phyloP scores from a whole-genome alignment of 92 coral and sea anemone genomes.

The Palythoa grandiflora region DNA sequence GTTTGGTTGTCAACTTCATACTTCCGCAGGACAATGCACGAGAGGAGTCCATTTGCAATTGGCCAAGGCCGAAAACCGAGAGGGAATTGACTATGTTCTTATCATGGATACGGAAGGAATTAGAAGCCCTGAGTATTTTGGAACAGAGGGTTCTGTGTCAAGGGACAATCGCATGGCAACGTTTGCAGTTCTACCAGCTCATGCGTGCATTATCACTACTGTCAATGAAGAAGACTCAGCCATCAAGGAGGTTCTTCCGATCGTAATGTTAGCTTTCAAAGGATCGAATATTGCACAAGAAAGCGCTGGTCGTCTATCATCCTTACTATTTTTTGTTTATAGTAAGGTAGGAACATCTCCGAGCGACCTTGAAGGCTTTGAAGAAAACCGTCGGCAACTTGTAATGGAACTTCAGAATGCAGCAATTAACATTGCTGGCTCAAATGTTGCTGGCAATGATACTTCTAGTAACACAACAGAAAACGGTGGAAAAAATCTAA shows the following conservation, averaged over 20 bases:
- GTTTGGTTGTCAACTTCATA: constrained; percentile 56
- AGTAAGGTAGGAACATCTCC: constrained; percentile 20
- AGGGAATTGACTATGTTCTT: constrained; percentile 50
- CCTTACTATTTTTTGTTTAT: constrained; percentile 20
- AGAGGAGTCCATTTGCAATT: constrained; percentile 53
- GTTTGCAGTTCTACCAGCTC: constrained; percentile 38
- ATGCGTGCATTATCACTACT: constrained; percentile 12
- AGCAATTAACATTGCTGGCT: constrained; percentile 14
- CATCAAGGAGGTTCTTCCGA: constrained; percentile 14
- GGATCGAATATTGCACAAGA: constrained; percentile 31
- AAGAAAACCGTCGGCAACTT: constrained; percentile 30
- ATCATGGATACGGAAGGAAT: constrained; percentile 61
- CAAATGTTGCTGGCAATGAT: constrained; percentile 23
- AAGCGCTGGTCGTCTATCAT: constrained; percentile 27
- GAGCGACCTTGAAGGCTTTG: constrained; percentile 19
- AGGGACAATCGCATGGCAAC: constrained; percentile 60
- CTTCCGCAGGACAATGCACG: constrained; percentile 55
- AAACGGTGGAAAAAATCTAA: background rate
- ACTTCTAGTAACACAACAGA: background rate
- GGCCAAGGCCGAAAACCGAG: constrained; percentile 26
- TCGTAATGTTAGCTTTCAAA: constrained; percentile 28
- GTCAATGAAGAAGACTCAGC: constrained; percentile 29
- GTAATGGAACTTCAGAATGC: constrained; percentile 33
- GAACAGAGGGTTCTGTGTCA: constrained; percentile 41
- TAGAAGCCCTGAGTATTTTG: constrained; percentile 32